Percentiles rank a stretch among this genome's conserved stretches.
phyloP scores from a whole-genome alignment of 2,888 invertebrate species.

The Aporophyla lueneburgensis region DNA sequence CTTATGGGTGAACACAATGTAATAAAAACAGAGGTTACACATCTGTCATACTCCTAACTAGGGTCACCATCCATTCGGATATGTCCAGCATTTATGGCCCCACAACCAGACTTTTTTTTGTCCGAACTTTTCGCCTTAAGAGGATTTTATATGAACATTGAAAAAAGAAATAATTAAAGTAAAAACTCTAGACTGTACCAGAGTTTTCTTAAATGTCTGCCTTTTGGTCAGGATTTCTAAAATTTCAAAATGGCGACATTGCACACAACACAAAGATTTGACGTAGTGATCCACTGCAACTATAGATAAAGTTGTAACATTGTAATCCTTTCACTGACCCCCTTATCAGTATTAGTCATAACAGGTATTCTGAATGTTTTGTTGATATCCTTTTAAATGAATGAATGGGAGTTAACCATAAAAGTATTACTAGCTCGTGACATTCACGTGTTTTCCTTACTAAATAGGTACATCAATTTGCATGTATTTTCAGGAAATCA shows the following conservation, averaged over 20 bases:
- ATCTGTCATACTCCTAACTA: too few relatives aligned
- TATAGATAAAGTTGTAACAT: slow-evolving; percentile 1
- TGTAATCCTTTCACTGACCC: slow-evolving; percentile 38
- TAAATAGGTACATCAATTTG: not conserved
- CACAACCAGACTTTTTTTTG: too few relatives aligned
- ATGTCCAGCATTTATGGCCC: too few relatives aligned
- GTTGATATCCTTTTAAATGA: slow-evolving; percentile 9
- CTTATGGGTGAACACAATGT: too few relatives aligned
- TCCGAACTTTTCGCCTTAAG: too few relatives aligned
- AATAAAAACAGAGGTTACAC: too few relatives aligned
- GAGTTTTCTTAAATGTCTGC: not conserved
- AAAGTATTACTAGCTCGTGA: not conserved
- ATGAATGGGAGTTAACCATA: not conserved
- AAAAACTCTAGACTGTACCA: not conserved
- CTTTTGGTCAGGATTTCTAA: too few relatives aligned
- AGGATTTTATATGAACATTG: too few relatives aligned
- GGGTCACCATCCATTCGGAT: too few relatives aligned
- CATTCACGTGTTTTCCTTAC: not conserved
- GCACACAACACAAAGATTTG: slow-evolving; percentile 8
- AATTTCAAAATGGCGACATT: too few relatives aligned
- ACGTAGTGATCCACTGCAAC: slow-evolving; percentile 4
- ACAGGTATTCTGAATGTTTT: slow-evolving; percentile 15
- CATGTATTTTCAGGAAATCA: not conserved
- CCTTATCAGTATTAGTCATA: slow-evolving; percentile 27
- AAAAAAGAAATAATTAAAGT: not conserved